Percentiles rank a stretch among this genome's conserved stretches.
Evolutionary conservation across 2,113 vertebrate species (phyloP).

Genomic region (Phasianus colchicus): DNA sequence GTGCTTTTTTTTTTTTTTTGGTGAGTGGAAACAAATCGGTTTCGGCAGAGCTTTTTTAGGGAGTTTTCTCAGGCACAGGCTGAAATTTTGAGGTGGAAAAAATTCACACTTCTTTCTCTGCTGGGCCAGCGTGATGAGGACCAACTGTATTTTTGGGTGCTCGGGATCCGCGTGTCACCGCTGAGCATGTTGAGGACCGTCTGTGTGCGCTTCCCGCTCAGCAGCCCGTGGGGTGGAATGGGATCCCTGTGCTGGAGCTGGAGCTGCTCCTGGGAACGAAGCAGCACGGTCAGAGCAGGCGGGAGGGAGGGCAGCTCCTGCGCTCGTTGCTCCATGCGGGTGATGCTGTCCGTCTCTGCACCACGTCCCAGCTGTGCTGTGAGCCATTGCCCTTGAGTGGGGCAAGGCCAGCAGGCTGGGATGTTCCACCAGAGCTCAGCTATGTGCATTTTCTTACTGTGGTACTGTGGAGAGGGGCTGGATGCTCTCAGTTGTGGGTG

Average conservation of each 20-base stretch:
- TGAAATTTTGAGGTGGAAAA: slow-evolving; percentile 65
- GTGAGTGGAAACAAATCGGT: slow-evolving; percentile 41
- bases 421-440: slow-evolving; percentile 51
- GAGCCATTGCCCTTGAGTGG: background rate
- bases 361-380: background rate
- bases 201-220: background rate
- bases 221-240: background rate
- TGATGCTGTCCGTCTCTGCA: background rate
- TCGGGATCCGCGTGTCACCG: slow-evolving; percentile 23
- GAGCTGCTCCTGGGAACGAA: slow-evolving; percentile 7
- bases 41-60: slow-evolving; percentile 59
- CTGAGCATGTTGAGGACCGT: slow-evolving; percentile 29
- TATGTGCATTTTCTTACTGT: slow-evolving; percentile 41
- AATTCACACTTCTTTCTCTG: background rate
- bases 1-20: slow-evolving; percentile 33
- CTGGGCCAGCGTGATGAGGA: slow-evolving; percentile 47
- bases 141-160: slow-evolving; percentile 53
- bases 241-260: background rate
- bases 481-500: slow-evolving; percentile 4
- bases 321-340: background rate
- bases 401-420: background rate
- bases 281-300: background rate
- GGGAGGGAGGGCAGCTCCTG: background rate
- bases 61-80: slow-evolving; percentile 72
- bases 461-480: background rate